Percentiles rank a stretch among this genome's conserved stretches.
Evolutionary conservation across 2,797 vertebrate species (phyloP).

Genomic region (Acipenser oxyrinchus): DNA sequence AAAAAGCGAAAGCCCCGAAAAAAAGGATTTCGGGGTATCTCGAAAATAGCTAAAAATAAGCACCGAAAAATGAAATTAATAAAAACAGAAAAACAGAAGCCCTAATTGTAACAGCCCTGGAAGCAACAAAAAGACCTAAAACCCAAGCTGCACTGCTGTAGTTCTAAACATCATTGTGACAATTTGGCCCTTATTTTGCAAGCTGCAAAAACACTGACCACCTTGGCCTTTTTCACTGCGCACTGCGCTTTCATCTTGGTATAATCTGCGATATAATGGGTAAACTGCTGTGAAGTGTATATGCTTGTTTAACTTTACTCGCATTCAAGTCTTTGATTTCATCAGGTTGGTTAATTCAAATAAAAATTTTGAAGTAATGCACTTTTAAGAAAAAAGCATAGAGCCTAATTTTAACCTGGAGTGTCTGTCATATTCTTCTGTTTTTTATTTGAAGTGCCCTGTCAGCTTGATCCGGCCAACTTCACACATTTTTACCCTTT

Average conservation of each 20-base stretch:
- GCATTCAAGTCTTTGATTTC: slow-evolving; percentile 85
- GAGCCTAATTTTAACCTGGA: slow-evolving; percentile 98
- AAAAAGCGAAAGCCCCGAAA: no score
- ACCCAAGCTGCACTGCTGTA: no score
- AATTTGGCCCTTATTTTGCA: slow-evolving; percentile 1
- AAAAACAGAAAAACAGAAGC: no score
- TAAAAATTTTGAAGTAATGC: slow-evolving; percentile 83
- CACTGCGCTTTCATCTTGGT: slow-evolving; percentile 68
- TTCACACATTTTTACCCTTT: slow-evolving; percentile 95
- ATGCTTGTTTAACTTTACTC: slow-evolving; percentile 91
- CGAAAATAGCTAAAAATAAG: no score
- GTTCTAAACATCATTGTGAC: no score
- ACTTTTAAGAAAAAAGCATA: slow-evolving; percentile 76
- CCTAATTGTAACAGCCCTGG: no score
- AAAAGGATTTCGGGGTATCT: no score
- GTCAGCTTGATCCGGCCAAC: slow-evolving; percentile 97
- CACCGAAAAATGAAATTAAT: no score
- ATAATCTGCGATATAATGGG: slow-evolving; percentile 72
- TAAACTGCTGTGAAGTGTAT: slow-evolving; percentile 84
- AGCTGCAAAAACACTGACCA: slow-evolving; percentile 34
- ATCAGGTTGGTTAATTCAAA: slow-evolving; percentile 91
- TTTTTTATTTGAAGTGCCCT: slow-evolving; percentile 93
- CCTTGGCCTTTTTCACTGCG: slow-evolving; percentile 50
- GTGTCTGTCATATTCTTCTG: slow-evolving; percentile 82
- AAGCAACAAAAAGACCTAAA: no score